Percentiles rank a stretch among this genome's conserved stretches.
Conservation (phyloP, 1,140 invertebrate genomes). For the Drosophila albomicans region DNA sequence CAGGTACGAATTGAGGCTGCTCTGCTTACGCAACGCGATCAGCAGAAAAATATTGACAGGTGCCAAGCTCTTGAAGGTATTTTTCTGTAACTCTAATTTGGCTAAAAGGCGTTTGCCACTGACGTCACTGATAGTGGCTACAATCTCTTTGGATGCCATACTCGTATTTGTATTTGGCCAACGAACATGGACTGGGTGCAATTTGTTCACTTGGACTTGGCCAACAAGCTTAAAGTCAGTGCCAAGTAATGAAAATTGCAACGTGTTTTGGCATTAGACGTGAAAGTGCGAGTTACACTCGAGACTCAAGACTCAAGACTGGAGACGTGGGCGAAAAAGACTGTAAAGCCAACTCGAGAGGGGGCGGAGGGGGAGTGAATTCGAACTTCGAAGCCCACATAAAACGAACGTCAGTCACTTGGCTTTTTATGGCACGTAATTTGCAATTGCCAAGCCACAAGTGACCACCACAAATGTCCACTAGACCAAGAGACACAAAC, state of each 20-base stretch:
- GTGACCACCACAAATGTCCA: constrained; percentile 53
- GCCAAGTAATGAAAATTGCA: constrained; percentile 82
- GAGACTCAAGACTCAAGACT: constrained; percentile 23
- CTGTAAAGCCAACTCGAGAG: background rate
- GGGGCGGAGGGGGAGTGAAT: too few species aligned
- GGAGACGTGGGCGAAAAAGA: constrained; percentile 26
- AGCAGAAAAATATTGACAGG: constrained; percentile 29
- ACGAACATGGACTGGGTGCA: constrained; percentile 52
- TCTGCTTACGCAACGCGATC: constrained; percentile 64
- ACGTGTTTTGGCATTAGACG: constrained; percentile 82
- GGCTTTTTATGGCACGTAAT: constrained; percentile 80
- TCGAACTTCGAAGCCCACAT: constrained; percentile 42
- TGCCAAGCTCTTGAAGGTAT: constrained; percentile 13
- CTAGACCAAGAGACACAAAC: constrained; percentile 19
- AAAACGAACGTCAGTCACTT: constrained; percentile 54
- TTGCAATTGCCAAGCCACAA: constrained; percentile 76
- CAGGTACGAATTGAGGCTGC: constrained; percentile 33
- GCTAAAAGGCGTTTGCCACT: constrained; percentile 18
- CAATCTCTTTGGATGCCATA: constrained; percentile 21
- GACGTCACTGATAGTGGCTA: constrained; percentile 68
- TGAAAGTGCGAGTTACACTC: constrained; percentile 80
- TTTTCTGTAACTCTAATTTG: background rate
- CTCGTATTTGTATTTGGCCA: constrained; percentile 25
- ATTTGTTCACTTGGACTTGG: constrained; percentile 80
- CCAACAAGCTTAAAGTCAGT: constrained; percentile 80